Percentiles rank a stretch among this genome's conserved stretches.
Conservation (phyloP, 1,140 invertebrate genomes). For the Aleiodes sp. region DNA sequence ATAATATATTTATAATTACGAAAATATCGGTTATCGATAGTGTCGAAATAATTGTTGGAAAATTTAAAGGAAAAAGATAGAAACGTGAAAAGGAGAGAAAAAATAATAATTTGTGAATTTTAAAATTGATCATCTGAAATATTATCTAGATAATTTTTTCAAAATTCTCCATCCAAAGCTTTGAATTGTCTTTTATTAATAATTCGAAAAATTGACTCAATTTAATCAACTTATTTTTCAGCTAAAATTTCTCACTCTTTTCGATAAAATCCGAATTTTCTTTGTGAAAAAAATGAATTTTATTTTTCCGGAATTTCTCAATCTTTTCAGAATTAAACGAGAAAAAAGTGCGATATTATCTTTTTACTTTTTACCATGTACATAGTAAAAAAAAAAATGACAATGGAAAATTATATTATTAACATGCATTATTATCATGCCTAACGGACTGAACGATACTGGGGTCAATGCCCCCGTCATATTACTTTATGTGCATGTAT, state of each 20-base stretch:
- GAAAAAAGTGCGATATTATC: constrained; percentile 8
- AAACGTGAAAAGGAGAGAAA: not conserved
- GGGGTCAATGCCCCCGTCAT: not conserved
- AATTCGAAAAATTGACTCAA: no score
- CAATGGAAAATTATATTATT: no score
- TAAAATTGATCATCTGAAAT: not conserved
- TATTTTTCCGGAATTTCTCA: no score
- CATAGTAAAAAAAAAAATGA: constrained; percentile 29
- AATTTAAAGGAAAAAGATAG: not conserved
- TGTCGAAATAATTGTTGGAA: not conserved
- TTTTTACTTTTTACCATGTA: constrained; percentile 35
- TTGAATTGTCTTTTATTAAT: no score
- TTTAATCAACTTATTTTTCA: no score
- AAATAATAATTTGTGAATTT: not conserved
- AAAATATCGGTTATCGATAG: not conserved
- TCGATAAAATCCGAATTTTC: no score
- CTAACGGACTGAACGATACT: constrained; percentile 29
- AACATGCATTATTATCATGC: constrained; percentile 30
- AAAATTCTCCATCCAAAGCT: no score
- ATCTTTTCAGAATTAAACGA: no score
- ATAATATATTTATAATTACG: not conserved
- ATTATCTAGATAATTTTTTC: no score
- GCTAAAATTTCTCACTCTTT: no score
- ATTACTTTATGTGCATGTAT: constrained; percentile 36
- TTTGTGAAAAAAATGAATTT: no score